These are phyloP conservation scores for Engraulis encrasicolus DNA, from an alignment of 2,113 vertebrate genomes.

Conservation along the genomic window DNA sequence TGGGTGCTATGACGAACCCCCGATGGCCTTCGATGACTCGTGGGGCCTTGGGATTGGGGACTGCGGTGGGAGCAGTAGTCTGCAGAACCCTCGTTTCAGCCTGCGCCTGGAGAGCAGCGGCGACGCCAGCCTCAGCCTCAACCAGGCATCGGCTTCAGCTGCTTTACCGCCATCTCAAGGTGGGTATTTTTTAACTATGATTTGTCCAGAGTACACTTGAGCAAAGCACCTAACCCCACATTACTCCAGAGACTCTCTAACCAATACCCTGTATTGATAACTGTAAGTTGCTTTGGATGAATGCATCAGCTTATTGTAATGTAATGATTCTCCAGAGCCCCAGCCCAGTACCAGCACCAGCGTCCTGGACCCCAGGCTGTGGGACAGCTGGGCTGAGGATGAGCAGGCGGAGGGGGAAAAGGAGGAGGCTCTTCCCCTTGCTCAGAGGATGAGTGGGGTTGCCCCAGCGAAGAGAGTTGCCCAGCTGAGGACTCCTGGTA, in stretches of 20 bases:
- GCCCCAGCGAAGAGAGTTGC: constrained; percentile 26
- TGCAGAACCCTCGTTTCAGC: constrained; percentile 60
- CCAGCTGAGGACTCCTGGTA: constrained; percentile 79
- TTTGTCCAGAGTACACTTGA: too few relatives aligned
- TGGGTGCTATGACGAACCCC: constrained; percentile 59
- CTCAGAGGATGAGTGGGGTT: constrained; percentile 62
- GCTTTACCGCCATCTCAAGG: not conserved
- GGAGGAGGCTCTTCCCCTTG: constrained; percentile 66
- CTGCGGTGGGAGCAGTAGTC: constrained; percentile 35
- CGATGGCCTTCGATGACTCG: constrained; percentile 63
- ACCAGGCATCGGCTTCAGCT: not conserved
- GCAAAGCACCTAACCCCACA: too few relatives aligned
- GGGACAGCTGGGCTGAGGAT: constrained; percentile 80
- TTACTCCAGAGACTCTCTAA: too few relatives aligned
- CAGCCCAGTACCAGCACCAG: constrained; percentile 56
- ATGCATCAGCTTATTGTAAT: too few relatives aligned
- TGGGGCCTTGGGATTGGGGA: constrained; percentile 75
- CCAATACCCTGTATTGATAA: too few relatives aligned
- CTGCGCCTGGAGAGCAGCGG: constrained; percentile 68
- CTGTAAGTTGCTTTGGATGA: too few relatives aligned
- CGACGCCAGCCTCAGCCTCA: constrained; percentile 27
- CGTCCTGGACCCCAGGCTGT: constrained; percentile 77
- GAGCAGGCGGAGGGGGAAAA: constrained; percentile 62
- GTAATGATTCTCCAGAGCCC: constrained; percentile 21
- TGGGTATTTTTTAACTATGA: too few relatives aligned